Percentiles rank a stretch among this genome's conserved stretches.
Conservation (phyloP, 2,113 vertebrate genomes). For the Oriolus oriolus region DNA sequence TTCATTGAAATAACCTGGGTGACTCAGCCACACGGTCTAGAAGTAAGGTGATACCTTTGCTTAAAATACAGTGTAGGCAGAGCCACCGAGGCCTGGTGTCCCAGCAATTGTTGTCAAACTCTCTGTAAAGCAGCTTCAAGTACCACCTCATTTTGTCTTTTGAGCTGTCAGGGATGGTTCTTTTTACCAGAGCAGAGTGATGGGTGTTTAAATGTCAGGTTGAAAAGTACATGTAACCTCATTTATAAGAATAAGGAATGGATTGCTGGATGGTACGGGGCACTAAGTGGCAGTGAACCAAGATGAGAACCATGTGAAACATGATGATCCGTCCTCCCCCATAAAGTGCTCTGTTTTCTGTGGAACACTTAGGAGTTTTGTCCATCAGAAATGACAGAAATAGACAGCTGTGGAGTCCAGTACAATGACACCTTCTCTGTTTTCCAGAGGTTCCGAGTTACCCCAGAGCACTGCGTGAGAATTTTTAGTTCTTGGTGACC, state of each 20-base stretch:
- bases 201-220: not conserved
- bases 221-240: not conserved
- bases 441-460: not conserved
- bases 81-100: not conserved
- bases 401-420: not conserved
- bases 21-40: rapidly evolving
- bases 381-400: not conserved
- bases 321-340: rapidly evolving
- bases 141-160: not conserved
- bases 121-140: not conserved
- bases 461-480: not conserved
- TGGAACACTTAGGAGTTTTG: not conserved
- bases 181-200: not conserved
- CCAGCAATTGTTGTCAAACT: not conserved
- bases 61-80: not conserved
- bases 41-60: not conserved
- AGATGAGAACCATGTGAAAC: not conserved
- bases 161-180: not conserved
- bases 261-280: not conserved
- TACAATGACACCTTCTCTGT: not conserved
- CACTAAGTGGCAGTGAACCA: not conserved
- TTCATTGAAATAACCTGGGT: not conserved
- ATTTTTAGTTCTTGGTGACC: not conserved
- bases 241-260: not conserved
- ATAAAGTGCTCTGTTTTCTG: rapidly evolving